Conservation (phyloP, 2,113 vertebrate genomes). For the Pheucticus melanocephalus region DNA sequence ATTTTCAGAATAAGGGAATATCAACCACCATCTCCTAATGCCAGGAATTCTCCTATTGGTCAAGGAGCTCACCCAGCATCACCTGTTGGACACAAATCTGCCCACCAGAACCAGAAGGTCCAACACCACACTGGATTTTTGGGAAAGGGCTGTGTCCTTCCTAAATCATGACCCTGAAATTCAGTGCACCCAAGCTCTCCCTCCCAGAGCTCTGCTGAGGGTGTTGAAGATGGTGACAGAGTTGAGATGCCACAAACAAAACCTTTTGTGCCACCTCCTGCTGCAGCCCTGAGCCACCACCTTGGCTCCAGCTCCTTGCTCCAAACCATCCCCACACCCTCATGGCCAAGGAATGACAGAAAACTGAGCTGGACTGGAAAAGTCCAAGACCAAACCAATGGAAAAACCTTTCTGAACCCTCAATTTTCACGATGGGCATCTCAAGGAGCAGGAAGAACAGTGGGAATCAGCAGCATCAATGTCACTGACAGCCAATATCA, state of each 20-base stretch:
- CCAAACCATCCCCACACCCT: neutral
- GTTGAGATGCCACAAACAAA: neutral
- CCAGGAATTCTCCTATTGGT: accelerated
- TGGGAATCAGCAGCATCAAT: neutral
- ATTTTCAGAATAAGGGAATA: neutral
- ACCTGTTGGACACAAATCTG: neutral
- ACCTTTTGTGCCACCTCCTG: neutral
- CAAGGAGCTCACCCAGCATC: neutral
- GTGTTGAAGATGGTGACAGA: neutral
- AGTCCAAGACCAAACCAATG: neutral
- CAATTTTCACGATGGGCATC: accelerated
- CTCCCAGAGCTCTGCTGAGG: neutral
- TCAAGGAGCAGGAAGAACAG: neutral
- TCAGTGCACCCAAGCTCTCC: accelerated
- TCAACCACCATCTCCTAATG: accelerated
- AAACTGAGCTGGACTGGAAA: neutral
- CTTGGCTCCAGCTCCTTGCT: neutral
- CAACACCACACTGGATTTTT: neutral
- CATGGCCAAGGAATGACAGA: neutral
- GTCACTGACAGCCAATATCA: neutral
- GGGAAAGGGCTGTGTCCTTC: neutral
- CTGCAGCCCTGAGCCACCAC: neutral
- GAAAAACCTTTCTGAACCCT: neutral
- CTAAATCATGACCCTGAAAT: accelerated
- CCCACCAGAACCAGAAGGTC: neutral